Percentiles rank a stretch among this genome's conserved stretches.
phyloP scores from a whole-genome alignment of 1,140 invertebrate species.

The Pseudomyrmex sp. region DNA sequence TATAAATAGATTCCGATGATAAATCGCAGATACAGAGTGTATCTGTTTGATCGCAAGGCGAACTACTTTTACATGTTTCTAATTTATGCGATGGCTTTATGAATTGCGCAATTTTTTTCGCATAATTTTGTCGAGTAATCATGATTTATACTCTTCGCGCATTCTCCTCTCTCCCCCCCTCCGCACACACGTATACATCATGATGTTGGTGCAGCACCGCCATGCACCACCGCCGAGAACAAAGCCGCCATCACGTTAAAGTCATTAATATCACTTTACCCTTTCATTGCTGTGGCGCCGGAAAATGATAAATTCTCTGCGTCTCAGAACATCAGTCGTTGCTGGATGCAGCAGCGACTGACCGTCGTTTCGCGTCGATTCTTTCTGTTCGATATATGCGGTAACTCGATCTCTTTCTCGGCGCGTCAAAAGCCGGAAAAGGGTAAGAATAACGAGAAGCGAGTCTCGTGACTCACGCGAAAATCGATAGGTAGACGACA shows the following conservation, averaged over 20 bases:
- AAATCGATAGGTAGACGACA: conserved; percentile 5
- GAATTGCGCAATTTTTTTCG: conserved; percentile 33
- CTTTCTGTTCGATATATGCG: not conserved
- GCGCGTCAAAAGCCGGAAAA: not conserved
- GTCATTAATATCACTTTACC: conserved; percentile 63
- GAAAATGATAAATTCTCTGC: conserved; percentile 48
- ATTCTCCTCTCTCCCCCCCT: too few relatives aligned
- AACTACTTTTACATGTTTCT: conserved; percentile 4
- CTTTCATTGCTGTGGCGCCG: conserved; percentile 44
- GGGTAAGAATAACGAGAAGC: not conserved
- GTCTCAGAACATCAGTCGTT: conserved; percentile 39
- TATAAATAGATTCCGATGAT: not conserved
- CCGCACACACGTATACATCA: not conserved
- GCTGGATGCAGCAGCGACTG: conserved; percentile 27
- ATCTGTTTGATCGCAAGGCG: not conserved
- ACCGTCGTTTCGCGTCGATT: conserved; percentile 30
- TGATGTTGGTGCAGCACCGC: not conserved
- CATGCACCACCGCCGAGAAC: conserved; percentile 15
- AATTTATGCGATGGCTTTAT: conserved; percentile 23
- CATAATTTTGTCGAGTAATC: conserved; percentile 49
- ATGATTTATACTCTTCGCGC: conserved; percentile 55
- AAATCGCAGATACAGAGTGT: not conserved
- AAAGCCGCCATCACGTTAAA: conserved; percentile 52
- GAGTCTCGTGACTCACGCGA: not conserved
- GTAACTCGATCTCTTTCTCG: conserved; percentile 16